phyloP scores from a whole-genome alignment of 2,797 vertebrate genomes.

The Thaleichthys pacificus region DNA sequence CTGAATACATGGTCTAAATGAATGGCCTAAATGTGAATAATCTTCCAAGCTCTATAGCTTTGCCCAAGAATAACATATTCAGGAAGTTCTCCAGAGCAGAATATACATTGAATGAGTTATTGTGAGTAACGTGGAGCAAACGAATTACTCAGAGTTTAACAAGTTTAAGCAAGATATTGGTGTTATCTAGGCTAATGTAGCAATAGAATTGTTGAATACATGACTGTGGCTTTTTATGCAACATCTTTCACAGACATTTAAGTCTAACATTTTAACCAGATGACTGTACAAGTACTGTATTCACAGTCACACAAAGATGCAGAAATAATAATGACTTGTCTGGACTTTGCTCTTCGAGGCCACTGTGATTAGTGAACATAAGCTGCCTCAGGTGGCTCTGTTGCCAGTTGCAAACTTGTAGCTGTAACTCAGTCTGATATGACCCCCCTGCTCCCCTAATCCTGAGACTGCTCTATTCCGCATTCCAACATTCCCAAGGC shows the following conservation, averaged over 20 bases:
- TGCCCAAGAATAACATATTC: no score
- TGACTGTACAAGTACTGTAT: background rate
- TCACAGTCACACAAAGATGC: background rate
- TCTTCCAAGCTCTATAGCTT: no score
- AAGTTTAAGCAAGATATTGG: no score
- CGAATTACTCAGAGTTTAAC: no score
- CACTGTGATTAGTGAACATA: constrained; percentile 50
- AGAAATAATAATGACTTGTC: constrained; percentile 12
- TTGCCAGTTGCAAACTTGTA: constrained; percentile 52
- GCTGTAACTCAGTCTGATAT: constrained; percentile 12
- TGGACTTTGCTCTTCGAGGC: constrained; percentile 47
- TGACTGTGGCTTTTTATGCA: no score
- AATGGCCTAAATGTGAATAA: background rate
- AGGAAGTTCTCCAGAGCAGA: no score
- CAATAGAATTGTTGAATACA: background rate
- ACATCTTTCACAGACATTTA: background rate
- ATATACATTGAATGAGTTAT: no score
- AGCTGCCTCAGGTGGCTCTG: constrained; percentile 47
- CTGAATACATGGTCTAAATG: background rate
- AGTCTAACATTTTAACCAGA: background rate
- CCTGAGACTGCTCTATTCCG: constrained; percentile 59
- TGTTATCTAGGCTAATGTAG: background rate
- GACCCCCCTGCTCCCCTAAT: constrained; percentile 42
- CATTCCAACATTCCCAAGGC: constrained; percentile 68
- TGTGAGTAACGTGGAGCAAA: no score